Conservation (phyloP, 2,888 invertebrate species). For the Heliconius ethilla region DNA sequence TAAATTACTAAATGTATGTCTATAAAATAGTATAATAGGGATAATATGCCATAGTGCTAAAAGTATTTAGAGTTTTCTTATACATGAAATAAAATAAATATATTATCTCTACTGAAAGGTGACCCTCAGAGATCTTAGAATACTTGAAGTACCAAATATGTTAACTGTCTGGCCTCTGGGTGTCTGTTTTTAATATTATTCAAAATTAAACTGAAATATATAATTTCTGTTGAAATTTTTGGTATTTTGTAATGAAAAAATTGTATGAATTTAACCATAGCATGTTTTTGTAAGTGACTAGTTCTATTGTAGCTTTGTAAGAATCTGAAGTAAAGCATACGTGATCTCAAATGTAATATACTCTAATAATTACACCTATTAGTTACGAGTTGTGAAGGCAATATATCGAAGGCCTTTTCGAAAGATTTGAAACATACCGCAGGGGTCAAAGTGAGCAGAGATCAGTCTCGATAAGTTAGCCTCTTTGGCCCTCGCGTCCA, state of each 20-base stretch:
- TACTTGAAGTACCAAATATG: conserved; percentile 46
- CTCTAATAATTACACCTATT: conserved; percentile 55
- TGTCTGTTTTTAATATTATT: conserved; percentile 79
- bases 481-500: neutral
- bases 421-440: conserved; percentile 32
- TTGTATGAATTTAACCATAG: conserved; percentile 39
- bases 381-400: conserved; percentile 55
- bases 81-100: conserved; percentile 13
- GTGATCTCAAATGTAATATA: conserved; percentile 69
- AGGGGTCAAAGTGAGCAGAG: conserved; percentile 3
- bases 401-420: conserved; percentile 67
- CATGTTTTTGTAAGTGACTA: conserved; percentile 52
- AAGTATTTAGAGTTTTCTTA: conserved; percentile 5
- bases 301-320: conserved; percentile 46
- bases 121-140: conserved; percentile 7
- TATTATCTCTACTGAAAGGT: conserved; percentile 1
- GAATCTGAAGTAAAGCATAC: neutral
- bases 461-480: conserved; percentile 1
- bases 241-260: conserved; percentile 42
- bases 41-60: conserved; percentile 5
- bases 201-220: conserved; percentile 60
- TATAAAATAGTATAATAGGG: neutral
- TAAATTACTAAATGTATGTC: neutral
- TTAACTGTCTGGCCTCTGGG: conserved; percentile 66
- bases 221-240: conserved; percentile 37